Evolutionary conservation across 2,797 vertebrate species (phyloP).

Genomic region (Glyptemys insculpta): DNA sequence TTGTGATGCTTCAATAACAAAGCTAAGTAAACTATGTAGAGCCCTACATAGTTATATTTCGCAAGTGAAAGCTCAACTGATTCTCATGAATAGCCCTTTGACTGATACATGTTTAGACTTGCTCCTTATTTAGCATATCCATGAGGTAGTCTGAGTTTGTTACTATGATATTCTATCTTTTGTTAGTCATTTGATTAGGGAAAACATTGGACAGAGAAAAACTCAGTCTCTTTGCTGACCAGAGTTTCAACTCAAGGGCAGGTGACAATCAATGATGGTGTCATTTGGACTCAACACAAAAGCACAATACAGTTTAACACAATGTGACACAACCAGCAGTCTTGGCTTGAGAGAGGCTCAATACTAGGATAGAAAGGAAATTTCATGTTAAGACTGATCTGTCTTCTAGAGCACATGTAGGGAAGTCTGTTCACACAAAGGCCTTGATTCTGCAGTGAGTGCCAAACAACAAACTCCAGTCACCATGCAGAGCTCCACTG

Average conservation of each 20-base stretch:
- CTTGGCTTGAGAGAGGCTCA: not conserved
- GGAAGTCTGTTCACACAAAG: not conserved
- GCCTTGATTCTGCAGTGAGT: not conserved
- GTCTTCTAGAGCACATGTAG: not conserved
- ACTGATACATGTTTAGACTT: not conserved
- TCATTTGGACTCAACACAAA: not conserved
- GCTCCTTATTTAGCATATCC: not conserved
- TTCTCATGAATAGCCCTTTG: not conserved
- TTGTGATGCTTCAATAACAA: not conserved
- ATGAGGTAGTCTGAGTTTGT: not conserved
- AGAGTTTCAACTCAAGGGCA: not conserved
- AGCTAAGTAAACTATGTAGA: not conserved
- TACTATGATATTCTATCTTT: not conserved
- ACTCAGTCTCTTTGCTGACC: not conserved
- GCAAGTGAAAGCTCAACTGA: not conserved
- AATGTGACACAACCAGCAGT: not conserved
- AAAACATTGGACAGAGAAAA: not conserved
- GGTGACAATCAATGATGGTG: not conserved
- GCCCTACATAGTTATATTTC: not conserved
- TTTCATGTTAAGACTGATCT: not conserved
- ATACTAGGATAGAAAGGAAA: not conserved
- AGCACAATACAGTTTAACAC: not conserved
- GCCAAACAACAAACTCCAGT: not conserved
- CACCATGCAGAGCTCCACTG: not conserved
- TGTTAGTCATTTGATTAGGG: not conserved